Conservation (phyloP, 1,140 invertebrate species). For the Pogonognathellus flavescens region DNA sequence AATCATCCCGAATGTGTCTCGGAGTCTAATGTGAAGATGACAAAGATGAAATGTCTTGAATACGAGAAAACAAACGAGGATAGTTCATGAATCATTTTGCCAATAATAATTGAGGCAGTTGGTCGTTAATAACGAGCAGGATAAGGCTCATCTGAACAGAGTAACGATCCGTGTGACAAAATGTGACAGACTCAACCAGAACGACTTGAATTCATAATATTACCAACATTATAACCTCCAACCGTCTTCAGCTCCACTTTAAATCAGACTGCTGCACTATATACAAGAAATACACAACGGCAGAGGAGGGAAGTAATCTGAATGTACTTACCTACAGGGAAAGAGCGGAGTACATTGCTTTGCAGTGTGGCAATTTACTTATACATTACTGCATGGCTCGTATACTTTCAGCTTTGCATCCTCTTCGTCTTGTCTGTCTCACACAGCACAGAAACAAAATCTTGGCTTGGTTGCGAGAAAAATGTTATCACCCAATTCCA, state of each 20-base stretch:
- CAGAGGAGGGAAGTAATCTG: too few species aligned
- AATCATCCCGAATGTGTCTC: too few species aligned
- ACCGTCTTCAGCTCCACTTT: too few species aligned
- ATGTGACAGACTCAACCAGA: constrained; percentile 49
- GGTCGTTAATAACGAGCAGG: constrained; percentile 56
- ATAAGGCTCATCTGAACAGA: constrained; percentile 54
- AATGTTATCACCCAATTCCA: constrained; percentile 34
- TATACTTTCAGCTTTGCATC: too few species aligned
- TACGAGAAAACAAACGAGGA: constrained; percentile 9
- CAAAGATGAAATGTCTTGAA: not conserved
- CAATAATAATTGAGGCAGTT: constrained; percentile 58
- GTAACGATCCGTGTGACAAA: constrained; percentile 60
- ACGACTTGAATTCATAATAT: not conserved
- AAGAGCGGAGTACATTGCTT: too few species aligned
- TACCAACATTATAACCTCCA: too few species aligned
- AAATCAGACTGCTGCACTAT: too few species aligned
- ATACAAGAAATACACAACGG: too few species aligned
- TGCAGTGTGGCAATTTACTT: too few species aligned
- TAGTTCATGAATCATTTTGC: constrained; percentile 27
- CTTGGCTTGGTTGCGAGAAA: not conserved
- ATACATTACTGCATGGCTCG: too few species aligned
- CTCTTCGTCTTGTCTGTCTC: too few species aligned
- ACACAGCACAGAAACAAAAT: too few species aligned
- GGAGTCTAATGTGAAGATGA: not conserved
- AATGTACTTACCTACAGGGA: not conserved